phyloP scores from a whole-genome alignment of 2,113 vertebrate genomes.

The Pachyramphus minor region DNA sequence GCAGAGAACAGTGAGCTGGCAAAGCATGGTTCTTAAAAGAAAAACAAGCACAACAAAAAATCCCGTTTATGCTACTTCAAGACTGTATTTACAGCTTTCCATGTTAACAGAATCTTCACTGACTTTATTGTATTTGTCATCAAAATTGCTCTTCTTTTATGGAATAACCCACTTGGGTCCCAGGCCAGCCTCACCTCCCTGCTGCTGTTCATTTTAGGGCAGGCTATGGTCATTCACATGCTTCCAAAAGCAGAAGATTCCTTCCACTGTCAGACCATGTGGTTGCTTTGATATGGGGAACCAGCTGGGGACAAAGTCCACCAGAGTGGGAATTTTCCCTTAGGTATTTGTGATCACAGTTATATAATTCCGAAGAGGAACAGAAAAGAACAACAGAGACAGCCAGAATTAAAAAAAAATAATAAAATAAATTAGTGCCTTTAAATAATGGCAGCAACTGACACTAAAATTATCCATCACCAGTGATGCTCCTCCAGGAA shows the following conservation, averaged over 20 bases:
- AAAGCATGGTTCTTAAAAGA: background rate
- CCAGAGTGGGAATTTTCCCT: background rate
- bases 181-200: background rate
- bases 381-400: background rate
- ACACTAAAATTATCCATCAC: slow-evolving; percentile 21
- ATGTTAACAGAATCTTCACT: background rate
- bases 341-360: background rate
- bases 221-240: no score
- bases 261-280: background rate
- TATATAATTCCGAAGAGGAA: background rate
- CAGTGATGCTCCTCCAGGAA: slow-evolving; percentile 4
- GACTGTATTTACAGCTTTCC: background rate
- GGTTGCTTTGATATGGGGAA: background rate
- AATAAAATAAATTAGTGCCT: background rate
- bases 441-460: background rate
- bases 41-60: background rate
- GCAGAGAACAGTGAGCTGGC: background rate
- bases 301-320: background rate
- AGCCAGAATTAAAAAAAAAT: background rate
- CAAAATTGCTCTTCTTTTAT: background rate
- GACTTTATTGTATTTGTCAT: background rate
- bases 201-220: background rate
- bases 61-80: background rate
- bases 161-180: background rate
- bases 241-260: background rate